Conservation (phyloP, 2,113 vertebrate genomes). For the Hipposideros armiger region DNA sequence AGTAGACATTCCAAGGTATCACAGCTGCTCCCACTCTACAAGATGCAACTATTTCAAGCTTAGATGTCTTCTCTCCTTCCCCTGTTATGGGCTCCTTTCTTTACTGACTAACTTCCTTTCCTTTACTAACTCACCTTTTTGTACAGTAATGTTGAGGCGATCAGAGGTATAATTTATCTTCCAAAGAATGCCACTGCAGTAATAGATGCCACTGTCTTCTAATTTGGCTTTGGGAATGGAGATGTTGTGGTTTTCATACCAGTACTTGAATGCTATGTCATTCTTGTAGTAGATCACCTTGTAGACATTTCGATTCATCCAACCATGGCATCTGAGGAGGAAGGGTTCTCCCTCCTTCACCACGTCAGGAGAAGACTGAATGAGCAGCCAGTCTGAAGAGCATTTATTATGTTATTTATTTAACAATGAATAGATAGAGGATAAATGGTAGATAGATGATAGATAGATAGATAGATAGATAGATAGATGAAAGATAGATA, state of each 20-base stretch:
- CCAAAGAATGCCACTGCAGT: neutral
- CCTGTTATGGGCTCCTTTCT: neutral
- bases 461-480: too few relatives aligned
- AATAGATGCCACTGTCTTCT: conserved; percentile 35
- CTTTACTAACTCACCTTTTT: conserved; percentile 57
- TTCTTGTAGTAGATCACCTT: conserved; percentile 74
- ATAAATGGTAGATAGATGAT: too few relatives aligned
- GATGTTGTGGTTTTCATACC: conserved; percentile 20
- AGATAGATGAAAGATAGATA: too few relatives aligned
- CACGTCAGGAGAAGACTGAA: conserved; percentile 57
- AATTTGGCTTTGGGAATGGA: neutral
- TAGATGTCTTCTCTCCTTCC: neutral
- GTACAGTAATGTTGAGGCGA: conserved; percentile 7
- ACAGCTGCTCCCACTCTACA: neutral
- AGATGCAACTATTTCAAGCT: neutral
- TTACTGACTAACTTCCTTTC: neutral
- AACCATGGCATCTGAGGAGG: conserved; percentile 63
- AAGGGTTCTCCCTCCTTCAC: conserved; percentile 33
- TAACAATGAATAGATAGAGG: neutral
- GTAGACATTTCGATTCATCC: neutral
- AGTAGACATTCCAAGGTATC: neutral
- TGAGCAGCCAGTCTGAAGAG: conserved; percentile 77
- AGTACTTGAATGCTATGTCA: neutral
- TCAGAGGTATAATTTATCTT: accelerated
- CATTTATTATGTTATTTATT: conserved; percentile 23